Evolutionary conservation across 2,113 vertebrate genomes (phyloP), one percentile per base, ranked within the genome.

Genomic region (Clarias magur): DNA sequence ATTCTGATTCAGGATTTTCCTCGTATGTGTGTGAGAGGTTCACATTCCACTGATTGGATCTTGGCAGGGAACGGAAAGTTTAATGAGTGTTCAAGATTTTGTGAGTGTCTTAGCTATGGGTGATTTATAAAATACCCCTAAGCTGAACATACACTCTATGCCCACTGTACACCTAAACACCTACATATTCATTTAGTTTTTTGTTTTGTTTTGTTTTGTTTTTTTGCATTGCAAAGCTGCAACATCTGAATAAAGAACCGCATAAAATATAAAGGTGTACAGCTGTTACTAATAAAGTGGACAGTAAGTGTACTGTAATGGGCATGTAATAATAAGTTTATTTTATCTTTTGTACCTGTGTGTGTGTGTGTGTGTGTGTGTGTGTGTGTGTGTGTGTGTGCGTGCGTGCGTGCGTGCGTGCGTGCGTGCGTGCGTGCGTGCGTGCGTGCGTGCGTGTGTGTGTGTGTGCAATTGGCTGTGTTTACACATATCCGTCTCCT

Each of bases 11-110:
- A n/a, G 72, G 48, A 84, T 87, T 82, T 72, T 67, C 79, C 23
- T 11, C 10, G 70, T 68, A 81, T 34, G 42, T 42, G 65, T 86
- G 79, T 86, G 67, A 25, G 8, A 70, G 62, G 48, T 72, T 42
- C 42, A 59, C 83, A 78, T 75, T 83, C 23, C 76, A 30, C 63
- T 59, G 72, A 25, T 38, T 27, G 67, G 27, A 21, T 86, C 60
- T 75, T 82, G 76, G 76, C 82, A 70, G 57, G 56, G 30, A 10
- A 60, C 23, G 10, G 25, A 84, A 84, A 86, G 85, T 86, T 56
- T 25, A 88, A 86, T 84, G 23, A 59, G 19, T 57, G 60, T 80
- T 34, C 56, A 59, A 34, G 78, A 59, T 80, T 53, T 75, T 54
- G 84, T 23, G 12, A 8, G 11, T 59, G 34, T 12, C 10, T 16